Conservation (phyloP, 2,797 vertebrate species). For the Spinus pinus region DNA sequence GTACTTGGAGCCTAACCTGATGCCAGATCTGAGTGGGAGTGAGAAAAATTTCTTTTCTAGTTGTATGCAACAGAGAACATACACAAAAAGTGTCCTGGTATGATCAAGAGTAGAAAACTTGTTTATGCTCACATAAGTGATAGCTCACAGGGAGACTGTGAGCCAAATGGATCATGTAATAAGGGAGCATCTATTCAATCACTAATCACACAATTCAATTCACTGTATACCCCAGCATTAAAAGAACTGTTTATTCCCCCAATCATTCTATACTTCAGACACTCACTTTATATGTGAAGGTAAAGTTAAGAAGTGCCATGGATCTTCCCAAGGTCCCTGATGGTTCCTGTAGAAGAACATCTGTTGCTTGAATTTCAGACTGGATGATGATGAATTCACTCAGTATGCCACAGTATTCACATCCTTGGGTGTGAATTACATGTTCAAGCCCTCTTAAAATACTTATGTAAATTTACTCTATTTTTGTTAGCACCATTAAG, state of each 20-base stretch:
- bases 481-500: background rate
- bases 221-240: background rate
- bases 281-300: background rate
- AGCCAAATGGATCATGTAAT: background rate
- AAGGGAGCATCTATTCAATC: background rate
- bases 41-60: background rate
- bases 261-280: background rate
- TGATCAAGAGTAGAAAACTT: background rate
- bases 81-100: background rate
- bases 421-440: background rate
- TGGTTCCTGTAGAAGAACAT: background rate
- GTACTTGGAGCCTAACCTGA: background rate
- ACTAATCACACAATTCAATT: background rate
- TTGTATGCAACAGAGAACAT: background rate
- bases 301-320: background rate
- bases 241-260: background rate
- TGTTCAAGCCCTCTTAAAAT: background rate
- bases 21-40: background rate
- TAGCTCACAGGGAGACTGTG: background rate
- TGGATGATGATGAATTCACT: background rate
- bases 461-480: background rate
- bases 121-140: background rate
- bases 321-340: background rate
- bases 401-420: background rate
- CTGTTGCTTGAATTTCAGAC: background rate